Evolutionary conservation across 1,140 invertebrate species (phyloP).

Genomic region (Megalonaias nervosa): DNA sequence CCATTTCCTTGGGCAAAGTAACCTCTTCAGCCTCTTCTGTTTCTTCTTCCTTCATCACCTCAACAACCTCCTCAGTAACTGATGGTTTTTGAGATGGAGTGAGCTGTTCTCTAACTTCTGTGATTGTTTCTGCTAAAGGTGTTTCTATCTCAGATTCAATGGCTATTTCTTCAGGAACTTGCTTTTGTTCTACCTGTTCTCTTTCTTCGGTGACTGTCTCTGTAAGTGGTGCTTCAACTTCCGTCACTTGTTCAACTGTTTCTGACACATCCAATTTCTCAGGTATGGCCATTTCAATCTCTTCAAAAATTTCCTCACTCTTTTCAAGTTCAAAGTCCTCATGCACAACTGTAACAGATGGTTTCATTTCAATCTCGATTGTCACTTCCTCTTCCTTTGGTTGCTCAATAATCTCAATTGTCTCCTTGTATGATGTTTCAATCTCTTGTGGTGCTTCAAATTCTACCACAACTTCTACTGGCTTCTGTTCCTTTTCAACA

Average conservation of each 20-base stretch:
- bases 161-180: constrained; percentile 7
- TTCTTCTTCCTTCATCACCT: constrained; percentile 12
- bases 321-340: no score
- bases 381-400: background rate
- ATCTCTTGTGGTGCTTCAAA: background rate
- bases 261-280: background rate
- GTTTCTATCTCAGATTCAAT: background rate
- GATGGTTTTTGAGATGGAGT: constrained; percentile 4
- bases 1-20: no score
- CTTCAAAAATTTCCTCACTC: no score
- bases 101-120: background rate
- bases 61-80: constrained; percentile 16
- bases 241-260: background rate
- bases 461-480: no score
- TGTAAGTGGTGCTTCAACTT: no score
- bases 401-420: background rate
- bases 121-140: constrained; percentile 7
- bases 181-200: constrained; percentile 1
- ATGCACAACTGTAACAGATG: no score
- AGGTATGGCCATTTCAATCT: no score
- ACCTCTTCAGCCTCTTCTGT: constrained; percentile 15
- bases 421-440: background rate
- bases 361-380: no score
- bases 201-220: background rate
- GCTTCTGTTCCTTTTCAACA: constrained; percentile 4